Evolutionary conservation across 2,888 invertebrate species (phyloP).

Genomic region (Cosmia pyralina): DNA sequence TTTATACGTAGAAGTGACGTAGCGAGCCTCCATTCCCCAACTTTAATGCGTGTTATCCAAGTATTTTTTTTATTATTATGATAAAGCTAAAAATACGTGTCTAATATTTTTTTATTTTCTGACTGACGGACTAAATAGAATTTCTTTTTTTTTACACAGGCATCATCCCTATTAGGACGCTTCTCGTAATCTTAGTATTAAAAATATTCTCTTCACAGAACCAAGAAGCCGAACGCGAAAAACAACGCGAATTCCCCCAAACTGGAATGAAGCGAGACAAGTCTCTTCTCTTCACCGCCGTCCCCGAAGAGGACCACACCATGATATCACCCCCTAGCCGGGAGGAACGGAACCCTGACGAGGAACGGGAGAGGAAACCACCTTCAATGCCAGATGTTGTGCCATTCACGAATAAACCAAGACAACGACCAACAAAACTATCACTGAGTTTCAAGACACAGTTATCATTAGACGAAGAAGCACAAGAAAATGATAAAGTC

Average conservation of each 20-base stretch:
- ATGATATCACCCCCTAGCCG: constrained; percentile 86
- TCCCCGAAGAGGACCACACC: constrained; percentile 93
- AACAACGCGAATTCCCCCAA: constrained; percentile 86
- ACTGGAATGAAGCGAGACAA: constrained; percentile 94
- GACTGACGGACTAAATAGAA: too few species aligned
- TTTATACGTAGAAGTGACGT: too few species aligned
- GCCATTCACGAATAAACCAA: constrained; percentile 87
- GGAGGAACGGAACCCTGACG: constrained; percentile 71
- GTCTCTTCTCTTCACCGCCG: constrained; percentile 95
- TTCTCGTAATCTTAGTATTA: neutral
- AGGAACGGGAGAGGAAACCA: constrained; percentile 73
- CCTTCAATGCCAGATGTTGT: constrained; percentile 87
- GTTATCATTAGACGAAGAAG: constrained; percentile 89
- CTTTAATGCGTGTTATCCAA: too few species aligned
- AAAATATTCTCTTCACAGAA: constrained; percentile 73
- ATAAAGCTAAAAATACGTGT: too few species aligned
- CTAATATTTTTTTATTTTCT: too few species aligned
- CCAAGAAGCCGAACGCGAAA: constrained; percentile 86
- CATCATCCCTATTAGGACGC: too few species aligned
- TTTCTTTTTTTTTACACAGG: too few species aligned
- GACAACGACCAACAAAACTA: constrained; percentile 89
- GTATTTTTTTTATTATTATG: too few species aligned
- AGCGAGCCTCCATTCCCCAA: too few species aligned
- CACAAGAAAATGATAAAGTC: constrained; percentile 88
- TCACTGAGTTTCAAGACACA: constrained; percentile 91